Conservation (phyloP, 2,888 invertebrate species). For the Morpho achilles region DNA sequence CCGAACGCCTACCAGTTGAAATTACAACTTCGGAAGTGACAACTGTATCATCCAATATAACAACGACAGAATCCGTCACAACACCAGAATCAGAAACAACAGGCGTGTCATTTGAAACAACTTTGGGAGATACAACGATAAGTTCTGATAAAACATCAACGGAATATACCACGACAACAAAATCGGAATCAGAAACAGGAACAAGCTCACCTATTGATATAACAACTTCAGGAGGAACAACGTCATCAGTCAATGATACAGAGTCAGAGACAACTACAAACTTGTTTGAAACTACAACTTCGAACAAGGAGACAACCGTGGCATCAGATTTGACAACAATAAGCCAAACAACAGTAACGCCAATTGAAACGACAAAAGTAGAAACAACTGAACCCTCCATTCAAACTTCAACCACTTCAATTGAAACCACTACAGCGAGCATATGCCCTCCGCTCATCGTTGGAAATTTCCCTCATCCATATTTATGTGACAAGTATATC, state of each 20-base stretch:
- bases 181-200: neutral
- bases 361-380: neutral
- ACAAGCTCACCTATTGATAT: neutral
- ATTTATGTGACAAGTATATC: conserved; percentile 38
- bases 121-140: neutral
- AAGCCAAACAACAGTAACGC: neutral
- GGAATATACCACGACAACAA: too few species aligned
- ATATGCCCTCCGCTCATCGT: conserved; percentile 34
- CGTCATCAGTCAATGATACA: too few species aligned
- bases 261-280: too few species aligned
- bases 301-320: neutral
- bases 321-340: neutral
- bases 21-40: neutral
- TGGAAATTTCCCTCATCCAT: conserved; percentile 40
- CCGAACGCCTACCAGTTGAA: neutral
- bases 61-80: neutral
- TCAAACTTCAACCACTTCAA: neutral
- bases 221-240: too few species aligned
- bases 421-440: neutral
- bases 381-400: neutral
- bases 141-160: neutral
- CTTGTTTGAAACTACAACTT: neutral
- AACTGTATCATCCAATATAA: neutral
- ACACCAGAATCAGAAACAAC: neutral
- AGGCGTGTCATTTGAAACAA: neutral